These are phyloP conservation scores for Lacerta bilineata DNA, from an alignment of 2,797 vertebrate species.

Conservation along the genomic window DNA sequence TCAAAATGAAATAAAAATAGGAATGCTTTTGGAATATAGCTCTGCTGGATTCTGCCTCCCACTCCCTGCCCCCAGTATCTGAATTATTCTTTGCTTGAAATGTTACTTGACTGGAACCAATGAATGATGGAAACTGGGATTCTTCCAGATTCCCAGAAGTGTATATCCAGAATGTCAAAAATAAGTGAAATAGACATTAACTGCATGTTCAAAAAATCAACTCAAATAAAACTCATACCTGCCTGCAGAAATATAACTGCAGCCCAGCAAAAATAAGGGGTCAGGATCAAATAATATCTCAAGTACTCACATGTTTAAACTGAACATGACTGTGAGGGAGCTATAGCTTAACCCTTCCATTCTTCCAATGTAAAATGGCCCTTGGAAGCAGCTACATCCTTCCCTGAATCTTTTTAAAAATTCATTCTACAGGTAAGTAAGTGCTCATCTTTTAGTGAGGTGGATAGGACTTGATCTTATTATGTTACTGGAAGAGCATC, in stretches of 20 bases:
- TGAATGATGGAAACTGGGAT: not conserved
- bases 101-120: not conserved
- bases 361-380: not conserved
- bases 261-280: not conserved
- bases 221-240: not conserved
- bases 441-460: no score
- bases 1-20: not conserved
- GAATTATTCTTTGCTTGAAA: not conserved
- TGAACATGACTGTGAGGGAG: no score
- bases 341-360: not conserved
- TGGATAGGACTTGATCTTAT: no score
- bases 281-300: no score
- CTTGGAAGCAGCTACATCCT: not conserved
- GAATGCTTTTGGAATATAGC: no score
- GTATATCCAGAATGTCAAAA: not conserved
- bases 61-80: not conserved
- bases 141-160: not conserved
- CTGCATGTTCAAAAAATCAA: not conserved
- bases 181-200: not conserved
- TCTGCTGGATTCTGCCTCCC: no score
- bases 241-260: not conserved
- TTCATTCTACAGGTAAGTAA: no score
- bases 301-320: not conserved
- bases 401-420: not conserved
- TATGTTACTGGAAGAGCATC: no score